These are phyloP conservation scores for Drosophila melanosoma DNA, from an alignment of 2,888 invertebrate genomes.

Conservation along the genomic window DNA sequence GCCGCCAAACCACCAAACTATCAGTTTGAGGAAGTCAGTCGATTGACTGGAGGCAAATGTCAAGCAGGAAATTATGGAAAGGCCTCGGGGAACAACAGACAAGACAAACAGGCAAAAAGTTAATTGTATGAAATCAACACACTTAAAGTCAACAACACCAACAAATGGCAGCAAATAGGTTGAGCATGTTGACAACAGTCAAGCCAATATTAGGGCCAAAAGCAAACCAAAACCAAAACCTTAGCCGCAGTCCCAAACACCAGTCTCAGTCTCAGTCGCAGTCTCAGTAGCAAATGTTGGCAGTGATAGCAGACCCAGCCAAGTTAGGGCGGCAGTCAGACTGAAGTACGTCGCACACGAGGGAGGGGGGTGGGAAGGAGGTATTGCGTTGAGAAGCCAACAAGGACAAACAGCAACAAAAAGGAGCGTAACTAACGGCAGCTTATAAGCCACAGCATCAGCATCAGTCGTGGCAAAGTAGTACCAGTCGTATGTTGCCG, in stretches of 20 bases:
- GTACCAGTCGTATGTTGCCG: slow-evolving; percentile 18
- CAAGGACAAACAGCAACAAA: slow-evolving; percentile 53
- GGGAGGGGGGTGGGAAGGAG: neutral
- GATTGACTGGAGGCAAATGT: slow-evolving; percentile 16
- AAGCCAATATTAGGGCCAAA: slow-evolving; percentile 49
- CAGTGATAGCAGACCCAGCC: slow-evolving; percentile 41
- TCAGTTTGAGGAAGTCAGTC: slow-evolving; percentile 18
- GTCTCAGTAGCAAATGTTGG: slow-evolving; percentile 18
- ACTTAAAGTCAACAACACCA: slow-evolving; percentile 75
- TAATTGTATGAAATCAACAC: slow-evolving; percentile 82
- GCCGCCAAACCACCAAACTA: slow-evolving; percentile 15
- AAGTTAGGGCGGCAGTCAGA: slow-evolving; percentile 30
- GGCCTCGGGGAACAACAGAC: slow-evolving; percentile 52
- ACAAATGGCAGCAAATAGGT: slow-evolving; percentile 50
- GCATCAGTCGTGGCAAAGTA: slow-evolving; percentile 45
- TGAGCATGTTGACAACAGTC: slow-evolving; percentile 60
- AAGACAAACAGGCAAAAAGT: slow-evolving; percentile 77
- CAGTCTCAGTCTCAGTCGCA: slow-evolving; percentile 15
- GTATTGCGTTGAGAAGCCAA: slow-evolving; percentile 60
- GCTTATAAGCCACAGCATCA: slow-evolving; percentile 65
- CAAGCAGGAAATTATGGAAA: slow-evolving; percentile 59
- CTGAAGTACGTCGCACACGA: slow-evolving; percentile 42
- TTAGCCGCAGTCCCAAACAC: neutral
- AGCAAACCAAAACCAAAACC: slow-evolving; percentile 49
- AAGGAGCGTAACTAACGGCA: slow-evolving; percentile 41